Evolutionary conservation across 1,140 invertebrate genomes (phyloP), one percentile per base, ranked within the genome.

Genomic region (Drosophila sulfurigaster): DNA sequence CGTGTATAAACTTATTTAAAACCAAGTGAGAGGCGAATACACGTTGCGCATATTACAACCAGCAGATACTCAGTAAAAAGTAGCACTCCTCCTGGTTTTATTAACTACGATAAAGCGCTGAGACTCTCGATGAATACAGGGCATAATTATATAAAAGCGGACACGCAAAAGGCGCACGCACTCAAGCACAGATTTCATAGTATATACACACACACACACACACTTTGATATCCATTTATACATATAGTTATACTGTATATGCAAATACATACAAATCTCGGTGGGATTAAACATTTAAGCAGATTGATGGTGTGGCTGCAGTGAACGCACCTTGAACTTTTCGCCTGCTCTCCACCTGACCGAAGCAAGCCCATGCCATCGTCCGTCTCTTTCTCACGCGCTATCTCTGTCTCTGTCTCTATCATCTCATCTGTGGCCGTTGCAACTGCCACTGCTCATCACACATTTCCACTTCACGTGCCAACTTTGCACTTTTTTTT

Each of bases 1-100:
- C 83, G 85, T 83, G 85, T 62, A 85, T 81, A 89, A 88, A 88
- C 78, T 88, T 83, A 81, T 88, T 89, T 88, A 88, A 88, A 83
- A 70, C 30, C 41, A 43, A 20, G 52, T 51, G 38, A 30, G 20
- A 45, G 5, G 54, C 7, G 46, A 3, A n/a, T 10, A 10, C 30
- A 10, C 30, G 13, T 5, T 38, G 15, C 32, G 32, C 13, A 16
- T 32, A 10, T 5, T 10, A 5, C 30, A 30, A 56, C 52, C 16
- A 56, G 52, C 52, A 38, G 32, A 38, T 56, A 56, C 52, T 15
- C 32, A 16, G 32, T 5, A 43, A 6, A 20, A 43, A 11, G 10
- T 20, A 41, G 51, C 5, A 13, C 16, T 30, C n/a, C 5, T 13
- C 51, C 4, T 30, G 30, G 25, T 52, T 32, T 32, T n/a, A 30